phyloP scores from a whole-genome alignment of 37 sponge, comb jelly and placozoan genomes.

The Halichondria panicea region DNA sequence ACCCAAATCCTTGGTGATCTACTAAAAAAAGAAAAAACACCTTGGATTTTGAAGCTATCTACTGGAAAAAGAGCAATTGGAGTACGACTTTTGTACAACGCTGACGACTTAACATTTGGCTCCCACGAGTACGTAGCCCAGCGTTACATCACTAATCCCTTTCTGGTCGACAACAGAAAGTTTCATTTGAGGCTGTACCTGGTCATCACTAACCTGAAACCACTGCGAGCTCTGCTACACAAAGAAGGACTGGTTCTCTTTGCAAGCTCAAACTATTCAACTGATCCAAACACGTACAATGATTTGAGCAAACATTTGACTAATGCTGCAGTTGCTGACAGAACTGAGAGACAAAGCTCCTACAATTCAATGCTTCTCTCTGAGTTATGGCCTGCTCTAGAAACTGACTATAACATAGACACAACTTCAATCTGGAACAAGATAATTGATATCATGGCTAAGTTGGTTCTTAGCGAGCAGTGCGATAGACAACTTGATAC shows the following conservation, averaged over 20 bases:
- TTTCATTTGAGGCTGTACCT: conserved; percentile 87
- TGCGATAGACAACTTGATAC: conserved; percentile 62
- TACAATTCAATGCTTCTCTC: conserved; percentile 79
- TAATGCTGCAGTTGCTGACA: conserved; percentile 91
- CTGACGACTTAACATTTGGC: no score
- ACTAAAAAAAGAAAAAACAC: conserved; percentile 15
- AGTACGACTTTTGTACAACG: conserved; percentile 42
- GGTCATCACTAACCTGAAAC: conserved; percentile 73
- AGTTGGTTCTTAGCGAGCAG: conserved; percentile 77
- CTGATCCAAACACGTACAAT: conserved; percentile 5
- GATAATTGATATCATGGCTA: conserved; percentile 62
- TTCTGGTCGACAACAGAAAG: conserved; percentile 72
- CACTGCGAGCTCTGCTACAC: conserved; percentile 76
- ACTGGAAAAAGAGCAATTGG: conserved; percentile 80
- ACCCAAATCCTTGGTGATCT: conserved; percentile 9
- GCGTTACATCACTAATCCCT: conserved; percentile 72
- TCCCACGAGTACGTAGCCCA: conserved; percentile 61
- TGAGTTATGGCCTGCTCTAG: conserved; percentile 58
- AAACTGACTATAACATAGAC: conserved; percentile 29
- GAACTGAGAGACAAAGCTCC: conserved; percentile 41
- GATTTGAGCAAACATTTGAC: conserved; percentile 75
- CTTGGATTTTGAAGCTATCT: conserved; percentile 90
- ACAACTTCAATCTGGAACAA: conserved; percentile 33
- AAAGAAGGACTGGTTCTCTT: conserved; percentile 86
- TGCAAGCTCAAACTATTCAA: conserved; percentile 74